Evolutionary conservation across 2,797 vertebrate species (phyloP).

Genomic region (Hipposideros larvatus): DNA sequence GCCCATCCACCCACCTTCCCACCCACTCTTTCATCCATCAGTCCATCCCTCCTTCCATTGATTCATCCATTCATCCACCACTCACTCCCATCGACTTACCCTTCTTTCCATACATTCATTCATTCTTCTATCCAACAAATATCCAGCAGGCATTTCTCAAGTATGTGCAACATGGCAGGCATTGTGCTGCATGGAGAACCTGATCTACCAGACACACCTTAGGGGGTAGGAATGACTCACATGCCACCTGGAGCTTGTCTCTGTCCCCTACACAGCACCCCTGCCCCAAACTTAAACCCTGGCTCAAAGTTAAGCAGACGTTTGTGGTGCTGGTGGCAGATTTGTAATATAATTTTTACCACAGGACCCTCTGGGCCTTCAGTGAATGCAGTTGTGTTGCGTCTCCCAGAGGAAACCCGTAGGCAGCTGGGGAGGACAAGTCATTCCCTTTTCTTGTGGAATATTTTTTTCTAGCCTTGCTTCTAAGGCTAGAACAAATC

Average conservation of each 20-base stretch:
- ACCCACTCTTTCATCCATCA: no score
- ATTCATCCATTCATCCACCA: not conserved
- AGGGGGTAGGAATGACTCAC: no score
- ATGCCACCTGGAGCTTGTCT: not conserved
- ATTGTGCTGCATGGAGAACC: fast-evolving
- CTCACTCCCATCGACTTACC: not conserved
- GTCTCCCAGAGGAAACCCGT: not conserved
- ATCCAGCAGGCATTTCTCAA: not conserved
- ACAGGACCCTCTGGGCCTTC: not conserved
- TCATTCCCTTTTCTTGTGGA: not conserved
- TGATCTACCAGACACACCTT: fast-evolving
- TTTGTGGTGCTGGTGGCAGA: not conserved
- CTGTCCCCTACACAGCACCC: not conserved
- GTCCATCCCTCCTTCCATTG: no score
- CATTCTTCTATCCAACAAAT: not conserved
- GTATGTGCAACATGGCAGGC: no score
- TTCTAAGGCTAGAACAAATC: not conserved
- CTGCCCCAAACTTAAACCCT: not conserved
- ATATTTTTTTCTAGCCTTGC: not conserved
- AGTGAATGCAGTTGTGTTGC: no score
- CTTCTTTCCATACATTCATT: not conserved
- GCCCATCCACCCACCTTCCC: not conserved
- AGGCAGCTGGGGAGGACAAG: not conserved
- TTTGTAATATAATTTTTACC: not conserved
- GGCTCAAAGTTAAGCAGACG: not conserved